These are phyloP conservation scores for Porites cylindrica DNA, from an alignment of 92 coral and sea anemone species.

Conservation along the genomic window DNA sequence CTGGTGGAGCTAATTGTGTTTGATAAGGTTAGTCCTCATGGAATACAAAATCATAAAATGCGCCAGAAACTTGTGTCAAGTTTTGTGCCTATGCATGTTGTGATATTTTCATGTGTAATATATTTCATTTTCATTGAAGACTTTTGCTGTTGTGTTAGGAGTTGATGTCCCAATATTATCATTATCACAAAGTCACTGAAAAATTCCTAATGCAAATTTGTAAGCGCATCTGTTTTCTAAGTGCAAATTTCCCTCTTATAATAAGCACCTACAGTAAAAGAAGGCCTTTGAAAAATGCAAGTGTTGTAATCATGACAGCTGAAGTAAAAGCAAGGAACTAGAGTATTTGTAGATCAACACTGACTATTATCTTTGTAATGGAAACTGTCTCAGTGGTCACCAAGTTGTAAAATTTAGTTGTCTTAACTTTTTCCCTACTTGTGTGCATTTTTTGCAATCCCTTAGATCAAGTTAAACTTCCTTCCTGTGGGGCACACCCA, in stretches of 20 bases:
- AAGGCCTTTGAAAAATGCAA: conserved; percentile 10
- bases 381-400: background rate
- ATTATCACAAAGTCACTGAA: no score
- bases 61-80: no score
- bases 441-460: background rate
- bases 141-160: no score
- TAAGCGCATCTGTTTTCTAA: background rate
- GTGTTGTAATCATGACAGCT: background rate
- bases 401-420: background rate
- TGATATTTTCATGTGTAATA: no score
- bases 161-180: no score
- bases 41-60: no score
- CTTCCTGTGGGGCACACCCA: conserved; percentile 8
- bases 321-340: background rate
- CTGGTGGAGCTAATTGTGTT: conserved; percentile 49
- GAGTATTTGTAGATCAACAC: background rate
- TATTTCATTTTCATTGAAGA: no score
- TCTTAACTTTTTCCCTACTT: background rate
- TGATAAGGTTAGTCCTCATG: conserved; percentile 60
- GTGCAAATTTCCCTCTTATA: conserved; percentile 1
- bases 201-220: no score
- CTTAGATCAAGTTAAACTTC: background rate
- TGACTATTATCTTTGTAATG: background rate
- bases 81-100: no score
- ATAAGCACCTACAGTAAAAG: conserved; percentile 11